Base-by-base conservation (phyloP, 2,113 vertebrate genomes). In the Ramphastos sulfuratus region DNA sequence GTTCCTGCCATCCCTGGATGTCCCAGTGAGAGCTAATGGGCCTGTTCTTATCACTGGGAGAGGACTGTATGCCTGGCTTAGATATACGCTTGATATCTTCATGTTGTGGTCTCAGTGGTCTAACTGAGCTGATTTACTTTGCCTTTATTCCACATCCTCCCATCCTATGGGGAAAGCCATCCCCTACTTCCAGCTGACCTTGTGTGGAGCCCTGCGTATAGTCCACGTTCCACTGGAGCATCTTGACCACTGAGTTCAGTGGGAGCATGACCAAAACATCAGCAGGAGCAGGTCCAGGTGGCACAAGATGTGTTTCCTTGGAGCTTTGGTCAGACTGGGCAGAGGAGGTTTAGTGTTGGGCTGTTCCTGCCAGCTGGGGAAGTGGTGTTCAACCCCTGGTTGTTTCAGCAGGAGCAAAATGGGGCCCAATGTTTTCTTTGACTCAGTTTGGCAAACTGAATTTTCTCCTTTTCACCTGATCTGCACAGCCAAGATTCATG, bases 401-500 rank as follows among this genome's bases (percentile, higher is more conserved):
- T 1, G 1, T 54, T 80, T 75, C 12, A 89, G 70, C 24, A 15
- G 74, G 90, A 95, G 31, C 55, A 35, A 93, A 83, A 58, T 6
- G 31, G 44, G 91, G 87, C 39, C 85, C 92, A 33, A 54, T 1
- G 2, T 95, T 94, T 76, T 67, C 24, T 90, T 87, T 91, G 91
- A 87, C 87, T 82, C 75, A 2, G 10, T 72, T 67, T 87, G 90
- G 70, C 90, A 77, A 86, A 82, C 50, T 61, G 83, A 76, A 39
- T 46, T 87, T 83, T 78, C 74, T 78, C 86, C 39, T 93, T 88
- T 96, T 92, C 58, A 23, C 81, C 33, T 82, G 76, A 94, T 94
- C 80, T 85, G 71, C 56, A 58, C 67, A 89, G 85, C 94, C 87
- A 82, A 73, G 77, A 95, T 96, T 92, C 93, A 73, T 61, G 89